Evolutionary conservation across 2,113 vertebrate species (phyloP).

Genomic region (Genyomyrus donnyi): DNA sequence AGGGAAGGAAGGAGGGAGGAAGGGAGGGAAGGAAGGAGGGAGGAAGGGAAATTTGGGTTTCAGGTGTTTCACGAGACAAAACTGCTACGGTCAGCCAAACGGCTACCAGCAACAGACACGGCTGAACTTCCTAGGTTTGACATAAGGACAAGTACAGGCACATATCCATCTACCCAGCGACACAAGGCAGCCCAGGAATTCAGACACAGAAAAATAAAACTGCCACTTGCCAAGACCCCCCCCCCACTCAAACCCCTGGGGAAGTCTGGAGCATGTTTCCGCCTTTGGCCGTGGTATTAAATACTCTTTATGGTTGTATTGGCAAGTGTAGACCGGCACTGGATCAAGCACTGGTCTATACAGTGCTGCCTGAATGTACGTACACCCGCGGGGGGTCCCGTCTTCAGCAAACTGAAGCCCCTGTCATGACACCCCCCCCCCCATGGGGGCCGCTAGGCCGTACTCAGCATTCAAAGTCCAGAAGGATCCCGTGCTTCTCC

Average conservation of each 20-base stretch:
- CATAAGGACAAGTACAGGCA: neutral
- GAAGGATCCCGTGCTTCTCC: neutral
- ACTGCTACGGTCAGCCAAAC: neutral
- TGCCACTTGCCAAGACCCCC: neutral
- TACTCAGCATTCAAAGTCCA: neutral
- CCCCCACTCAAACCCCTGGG: neutral
- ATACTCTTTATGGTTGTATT: conserved; percentile 10
- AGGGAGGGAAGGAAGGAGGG: too few species aligned
- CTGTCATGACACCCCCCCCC: neutral
- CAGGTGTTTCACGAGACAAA: neutral
- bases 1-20: neutral
- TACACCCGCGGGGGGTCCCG: neutral
- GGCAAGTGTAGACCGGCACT: neutral
- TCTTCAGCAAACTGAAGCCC: neutral
- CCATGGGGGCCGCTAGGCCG: neutral
- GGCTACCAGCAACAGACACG: neutral
- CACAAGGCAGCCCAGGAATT: neutral
- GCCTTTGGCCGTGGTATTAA: conserved; percentile 27
- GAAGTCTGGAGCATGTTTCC: conserved; percentile 15
- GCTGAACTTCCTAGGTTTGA: neutral
- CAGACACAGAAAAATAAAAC: conserved; percentile 10
- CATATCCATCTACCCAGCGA: neutral
- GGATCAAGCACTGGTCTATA: too few species aligned
- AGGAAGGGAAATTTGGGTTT: neutral
- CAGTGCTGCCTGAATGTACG: neutral